phyloP scores from a whole-genome alignment of 1,140 invertebrate genomes.

The Bombus terrestris region DNA sequence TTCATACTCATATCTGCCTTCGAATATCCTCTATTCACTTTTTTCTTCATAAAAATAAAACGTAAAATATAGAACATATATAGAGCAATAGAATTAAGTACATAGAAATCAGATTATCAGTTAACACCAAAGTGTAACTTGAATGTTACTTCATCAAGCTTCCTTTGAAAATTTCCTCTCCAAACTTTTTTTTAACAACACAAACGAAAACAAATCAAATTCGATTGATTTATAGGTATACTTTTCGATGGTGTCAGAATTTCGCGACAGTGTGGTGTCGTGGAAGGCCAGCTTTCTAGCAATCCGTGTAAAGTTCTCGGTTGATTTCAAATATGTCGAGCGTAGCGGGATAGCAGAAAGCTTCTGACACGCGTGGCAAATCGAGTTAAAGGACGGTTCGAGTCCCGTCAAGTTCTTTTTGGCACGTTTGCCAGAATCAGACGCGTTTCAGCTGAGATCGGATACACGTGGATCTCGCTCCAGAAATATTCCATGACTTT shows the following conservation, averaged over 20 bases:
- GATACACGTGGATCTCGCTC: not conserved
- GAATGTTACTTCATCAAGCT: too few species aligned
- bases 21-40: too few species aligned
- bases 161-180: too few species aligned
- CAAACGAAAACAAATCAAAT: not conserved
- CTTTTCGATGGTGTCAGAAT: not conserved
- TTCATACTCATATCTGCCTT: too few species aligned
- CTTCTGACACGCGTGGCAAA: not conserved
- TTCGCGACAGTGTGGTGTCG: not conserved
- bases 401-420: not conserved
- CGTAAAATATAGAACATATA: too few species aligned
- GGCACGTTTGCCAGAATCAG: not conserved
- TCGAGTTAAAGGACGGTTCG: constrained; percentile 1
- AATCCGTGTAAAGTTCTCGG: not conserved
- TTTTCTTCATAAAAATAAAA: too few species aligned
- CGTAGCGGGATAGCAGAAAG: not conserved
- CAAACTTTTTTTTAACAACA: not conserved
- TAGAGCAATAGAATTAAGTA: too few species aligned
- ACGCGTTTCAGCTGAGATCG: not conserved
- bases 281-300: not conserved
- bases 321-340: not conserved
- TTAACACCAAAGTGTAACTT: too few species aligned
- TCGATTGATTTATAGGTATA: not conserved
- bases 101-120: too few species aligned
- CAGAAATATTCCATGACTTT: not conserved